These are phyloP conservation scores for Drosophila nikananu DNA, from an alignment of 1,140 invertebrate genomes.

Conservation along the genomic window DNA sequence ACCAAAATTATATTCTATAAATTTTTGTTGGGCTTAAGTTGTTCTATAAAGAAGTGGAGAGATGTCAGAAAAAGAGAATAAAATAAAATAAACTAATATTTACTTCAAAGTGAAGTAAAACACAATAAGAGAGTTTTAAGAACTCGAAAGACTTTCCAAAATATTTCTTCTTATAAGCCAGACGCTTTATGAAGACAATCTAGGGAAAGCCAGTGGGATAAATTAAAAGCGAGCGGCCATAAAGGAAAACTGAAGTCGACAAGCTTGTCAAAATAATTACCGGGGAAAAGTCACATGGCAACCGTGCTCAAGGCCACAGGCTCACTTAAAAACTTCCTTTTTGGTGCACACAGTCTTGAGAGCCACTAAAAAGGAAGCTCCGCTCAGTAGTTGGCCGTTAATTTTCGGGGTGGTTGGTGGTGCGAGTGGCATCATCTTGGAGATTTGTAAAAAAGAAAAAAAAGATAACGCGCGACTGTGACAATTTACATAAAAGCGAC, in stretches of 20 bases:
- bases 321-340: slow-evolving; percentile 2
- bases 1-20: slow-evolving; percentile 13
- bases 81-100: background rate
- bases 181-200: slow-evolving; percentile 6
- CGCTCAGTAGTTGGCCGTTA: slow-evolving; percentile 24
- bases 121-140: background rate
- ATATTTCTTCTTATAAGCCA: background rate
- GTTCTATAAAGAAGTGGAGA: too few species aligned
- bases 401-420: slow-evolving; percentile 9
- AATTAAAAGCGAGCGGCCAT: slow-evolving; percentile 10
- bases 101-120: background rate
- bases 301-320: slow-evolving; percentile 3
- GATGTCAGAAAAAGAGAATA: background rate
- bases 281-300: slow-evolving; percentile 17
- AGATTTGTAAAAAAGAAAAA: slow-evolving; percentile 24
- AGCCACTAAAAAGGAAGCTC: slow-evolving; percentile 2
- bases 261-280: slow-evolving; percentile 53
- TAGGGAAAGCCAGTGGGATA: background rate
- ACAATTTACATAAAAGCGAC: slow-evolving; percentile 44
- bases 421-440: slow-evolving; percentile 8
- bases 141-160: background rate
- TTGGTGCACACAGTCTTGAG: background rate
- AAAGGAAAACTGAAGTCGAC: slow-evolving; percentile 21
- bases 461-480: slow-evolving; percentile 25
- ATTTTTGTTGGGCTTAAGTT: too few species aligned